phyloP scores from a whole-genome alignment of 2,797 vertebrate species.

The Rhincodon typus region DNA sequence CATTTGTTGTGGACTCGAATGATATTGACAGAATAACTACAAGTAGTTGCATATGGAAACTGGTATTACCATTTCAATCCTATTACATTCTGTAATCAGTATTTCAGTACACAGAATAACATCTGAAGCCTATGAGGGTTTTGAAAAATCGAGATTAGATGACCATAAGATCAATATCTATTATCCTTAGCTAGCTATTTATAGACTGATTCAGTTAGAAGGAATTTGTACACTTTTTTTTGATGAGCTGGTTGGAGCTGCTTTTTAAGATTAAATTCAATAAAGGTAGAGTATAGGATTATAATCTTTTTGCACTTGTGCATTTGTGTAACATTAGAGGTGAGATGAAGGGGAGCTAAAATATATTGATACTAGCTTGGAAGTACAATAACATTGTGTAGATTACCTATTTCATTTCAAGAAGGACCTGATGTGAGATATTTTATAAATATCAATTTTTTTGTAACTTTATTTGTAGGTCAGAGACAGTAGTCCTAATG shows the following conservation, averaged over 20 bases:
- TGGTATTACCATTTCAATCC: slow-evolving; percentile 22
- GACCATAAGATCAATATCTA: not conserved
- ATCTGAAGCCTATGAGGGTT: not conserved
- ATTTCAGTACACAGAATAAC: slow-evolving; percentile 8
- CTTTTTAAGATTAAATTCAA: slow-evolving; percentile 21
- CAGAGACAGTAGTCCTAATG: not conserved
- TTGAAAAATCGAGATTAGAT: slow-evolving; percentile 21
- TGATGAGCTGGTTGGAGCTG: not conserved
- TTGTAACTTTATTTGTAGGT: not conserved
- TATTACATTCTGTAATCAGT: slow-evolving; percentile 17
- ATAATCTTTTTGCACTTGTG: not conserved
- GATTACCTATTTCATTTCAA: not conserved
- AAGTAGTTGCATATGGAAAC: not conserved
- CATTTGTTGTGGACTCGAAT: not conserved
- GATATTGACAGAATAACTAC: not conserved
- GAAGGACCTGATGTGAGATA: not conserved
- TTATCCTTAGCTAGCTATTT: slow-evolving; percentile 3
- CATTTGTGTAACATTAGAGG: not conserved
- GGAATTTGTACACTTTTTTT: slow-evolving; percentile 7
- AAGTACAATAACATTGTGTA: not conserved
- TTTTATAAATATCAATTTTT: no score
- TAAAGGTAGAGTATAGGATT: not conserved
- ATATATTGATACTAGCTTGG: not conserved
- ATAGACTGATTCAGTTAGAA: slow-evolving; percentile 27
- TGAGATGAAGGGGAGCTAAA: not conserved